Percentiles rank a stretch among this genome's conserved stretches.
phyloP scores from a whole-genome alignment of 2,113 vertebrate species.

The Upupa epops region DNA sequence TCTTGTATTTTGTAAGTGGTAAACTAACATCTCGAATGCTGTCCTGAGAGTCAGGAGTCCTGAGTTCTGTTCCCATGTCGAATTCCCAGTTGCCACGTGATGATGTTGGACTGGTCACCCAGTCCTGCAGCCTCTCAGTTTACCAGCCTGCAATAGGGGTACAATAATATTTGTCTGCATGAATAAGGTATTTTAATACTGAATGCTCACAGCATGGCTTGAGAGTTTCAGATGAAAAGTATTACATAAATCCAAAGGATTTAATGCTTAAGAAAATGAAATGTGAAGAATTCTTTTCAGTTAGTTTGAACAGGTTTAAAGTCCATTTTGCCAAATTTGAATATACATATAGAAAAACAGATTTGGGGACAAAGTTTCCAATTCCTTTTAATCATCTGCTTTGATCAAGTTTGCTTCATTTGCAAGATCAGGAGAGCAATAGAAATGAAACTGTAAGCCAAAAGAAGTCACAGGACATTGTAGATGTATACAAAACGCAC shows the following conservation, averaged over 20 bases:
- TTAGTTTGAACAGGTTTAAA: not conserved
- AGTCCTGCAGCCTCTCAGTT: not conserved
- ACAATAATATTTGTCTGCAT: not conserved
- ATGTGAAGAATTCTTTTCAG: not conserved
- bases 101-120: not conserved
- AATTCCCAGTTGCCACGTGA: not conserved
- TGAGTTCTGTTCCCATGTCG: not conserved
- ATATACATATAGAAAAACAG: not conserved
- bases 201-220: not conserved
- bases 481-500: not conserved
- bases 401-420: not conserved
- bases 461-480: not conserved
- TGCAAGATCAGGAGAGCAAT: not conserved
- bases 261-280: not conserved
- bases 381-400: not conserved
- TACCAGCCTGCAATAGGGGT: not conserved
- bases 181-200: not conserved
- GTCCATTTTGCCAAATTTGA: not conserved
- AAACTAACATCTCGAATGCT: not conserved
- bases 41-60: not conserved
- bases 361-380: not conserved
- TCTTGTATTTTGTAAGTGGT: not conserved
- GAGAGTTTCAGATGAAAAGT: not conserved
- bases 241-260: not conserved
- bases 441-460: not conserved